Evolutionary conservation across 2,113 vertebrate species (phyloP).

Genomic region (Phrynosoma blainvillii): DNA sequence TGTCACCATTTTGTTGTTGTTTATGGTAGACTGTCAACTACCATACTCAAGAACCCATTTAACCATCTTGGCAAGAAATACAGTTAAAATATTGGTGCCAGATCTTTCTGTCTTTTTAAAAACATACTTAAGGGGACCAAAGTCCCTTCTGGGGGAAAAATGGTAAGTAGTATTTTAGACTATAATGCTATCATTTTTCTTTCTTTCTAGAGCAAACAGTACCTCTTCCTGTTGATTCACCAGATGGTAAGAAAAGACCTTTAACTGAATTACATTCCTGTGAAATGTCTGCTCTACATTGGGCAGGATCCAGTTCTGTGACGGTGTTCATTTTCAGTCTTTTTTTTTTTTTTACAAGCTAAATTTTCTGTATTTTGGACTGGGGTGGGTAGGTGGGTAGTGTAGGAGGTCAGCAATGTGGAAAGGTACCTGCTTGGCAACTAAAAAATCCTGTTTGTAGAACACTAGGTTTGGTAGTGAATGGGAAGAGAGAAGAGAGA

Average conservation of each 20-base stretch:
- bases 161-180: not conserved
- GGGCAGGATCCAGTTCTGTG: not conserved
- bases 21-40: not conserved
- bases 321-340: no score
- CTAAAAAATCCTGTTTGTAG: no score
- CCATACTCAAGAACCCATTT: not conserved
- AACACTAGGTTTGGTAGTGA: no score
- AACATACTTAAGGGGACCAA: not conserved
- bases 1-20: not conserved
- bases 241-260: constrained; percentile 64
- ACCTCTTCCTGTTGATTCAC: accelerated
- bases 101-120: not conserved
- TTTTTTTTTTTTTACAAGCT: no score
- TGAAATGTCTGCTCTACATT: not conserved
- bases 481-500: no score
- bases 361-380: no score
- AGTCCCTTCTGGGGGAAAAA: not conserved
- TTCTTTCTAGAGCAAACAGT: not conserved
- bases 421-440: no score
- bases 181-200: constrained; percentile 13
- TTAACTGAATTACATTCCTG: not conserved
- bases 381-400: no score
- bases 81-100: not conserved
- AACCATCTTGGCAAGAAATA: not conserved
- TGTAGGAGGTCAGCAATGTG: no score